These are phyloP conservation scores for Ceyx margarethae DNA, from an alignment of 2,113 vertebrate species.

Conservation along the genomic window DNA sequence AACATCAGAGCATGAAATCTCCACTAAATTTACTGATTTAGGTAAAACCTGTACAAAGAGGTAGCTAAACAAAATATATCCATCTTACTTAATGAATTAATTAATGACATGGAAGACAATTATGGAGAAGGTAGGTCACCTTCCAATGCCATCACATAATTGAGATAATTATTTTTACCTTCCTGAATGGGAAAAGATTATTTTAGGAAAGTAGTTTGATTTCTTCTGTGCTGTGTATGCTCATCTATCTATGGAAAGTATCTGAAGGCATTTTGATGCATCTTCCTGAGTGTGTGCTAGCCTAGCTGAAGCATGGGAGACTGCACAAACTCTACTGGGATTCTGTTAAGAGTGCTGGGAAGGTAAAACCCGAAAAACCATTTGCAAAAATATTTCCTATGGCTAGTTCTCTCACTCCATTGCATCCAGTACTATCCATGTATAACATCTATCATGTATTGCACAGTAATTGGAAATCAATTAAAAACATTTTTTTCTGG, in stretches of 20 bases:
- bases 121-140: background rate
- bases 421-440: background rate
- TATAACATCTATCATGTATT: background rate
- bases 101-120: background rate
- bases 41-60: background rate
- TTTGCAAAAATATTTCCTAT: accelerated
- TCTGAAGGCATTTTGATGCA: background rate
- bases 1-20: background rate
- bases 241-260: background rate
- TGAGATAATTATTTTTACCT: background rate
- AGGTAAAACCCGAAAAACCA: background rate
- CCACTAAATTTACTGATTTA: background rate
- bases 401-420: background rate
- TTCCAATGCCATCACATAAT: background rate
- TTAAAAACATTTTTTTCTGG: background rate
- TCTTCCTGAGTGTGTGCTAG: background rate
- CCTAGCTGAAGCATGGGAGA: background rate
- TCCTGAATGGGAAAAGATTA: background rate
- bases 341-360: background rate
- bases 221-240: background rate
- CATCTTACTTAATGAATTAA: background rate
- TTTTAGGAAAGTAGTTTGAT: accelerated
- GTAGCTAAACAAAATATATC: background rate
- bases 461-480: background rate
- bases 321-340: background rate